These are phyloP conservation scores for Crypturellus tataupa DNA, from an alignment of 2,797 vertebrate genomes.

Conservation along the genomic window DNA sequence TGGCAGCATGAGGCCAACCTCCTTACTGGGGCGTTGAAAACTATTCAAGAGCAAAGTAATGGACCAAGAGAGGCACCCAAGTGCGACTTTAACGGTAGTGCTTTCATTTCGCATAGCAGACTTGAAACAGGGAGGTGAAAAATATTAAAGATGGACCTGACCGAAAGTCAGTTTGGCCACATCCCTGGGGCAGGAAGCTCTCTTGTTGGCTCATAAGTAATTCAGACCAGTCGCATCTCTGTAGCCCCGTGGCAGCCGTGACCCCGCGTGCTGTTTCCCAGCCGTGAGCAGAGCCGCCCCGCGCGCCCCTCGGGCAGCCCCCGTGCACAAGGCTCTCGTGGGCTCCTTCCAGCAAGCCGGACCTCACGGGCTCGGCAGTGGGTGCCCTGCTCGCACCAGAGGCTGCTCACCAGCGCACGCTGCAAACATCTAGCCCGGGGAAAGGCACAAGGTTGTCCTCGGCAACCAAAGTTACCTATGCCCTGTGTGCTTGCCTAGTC, in stretches of 20 bases:
- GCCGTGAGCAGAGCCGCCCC: accelerated
- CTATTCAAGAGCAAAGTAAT: not conserved
- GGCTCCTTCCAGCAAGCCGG: not conserved
- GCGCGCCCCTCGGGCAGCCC: not conserved
- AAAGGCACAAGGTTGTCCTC: not conserved
- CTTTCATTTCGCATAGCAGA: not conserved
- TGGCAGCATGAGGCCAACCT: not conserved
- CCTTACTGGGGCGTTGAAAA: not conserved
- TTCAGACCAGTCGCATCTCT: not conserved
- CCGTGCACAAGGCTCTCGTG: not conserved
- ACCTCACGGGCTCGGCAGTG: not conserved
- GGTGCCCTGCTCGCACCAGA: not conserved
- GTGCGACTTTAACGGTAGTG: not conserved
- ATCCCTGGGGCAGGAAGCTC: not conserved
- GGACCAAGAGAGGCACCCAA: not conserved
- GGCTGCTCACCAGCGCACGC: not conserved
- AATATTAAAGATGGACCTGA: not conserved
- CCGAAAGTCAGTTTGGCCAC: not conserved
- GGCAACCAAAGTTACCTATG: not conserved
- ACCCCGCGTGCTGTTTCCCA: not conserved
- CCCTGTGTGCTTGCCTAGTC: not conserved
- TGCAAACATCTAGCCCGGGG: not conserved
- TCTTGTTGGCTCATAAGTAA: not conserved
- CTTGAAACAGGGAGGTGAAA: not conserved
- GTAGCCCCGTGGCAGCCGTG: accelerated